phyloP scores from a whole-genome alignment of 2,888 invertebrate species.

The Acronicta aceris region DNA sequence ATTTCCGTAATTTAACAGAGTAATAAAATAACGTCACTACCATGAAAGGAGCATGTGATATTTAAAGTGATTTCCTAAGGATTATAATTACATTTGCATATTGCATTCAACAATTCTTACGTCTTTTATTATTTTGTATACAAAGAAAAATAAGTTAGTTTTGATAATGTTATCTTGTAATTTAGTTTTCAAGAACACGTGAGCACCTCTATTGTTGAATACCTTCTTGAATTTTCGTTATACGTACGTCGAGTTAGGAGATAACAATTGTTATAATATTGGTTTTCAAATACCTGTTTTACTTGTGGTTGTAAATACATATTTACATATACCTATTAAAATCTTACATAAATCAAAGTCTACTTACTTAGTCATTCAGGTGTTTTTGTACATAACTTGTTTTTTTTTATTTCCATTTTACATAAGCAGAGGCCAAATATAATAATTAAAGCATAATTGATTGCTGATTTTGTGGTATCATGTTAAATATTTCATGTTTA shows the following conservation, averaged over 20 bases:
- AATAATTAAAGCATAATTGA: too few species aligned
- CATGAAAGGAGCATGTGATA: too few species aligned
- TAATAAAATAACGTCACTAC: too few species aligned
- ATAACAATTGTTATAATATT: conserved; percentile 39
- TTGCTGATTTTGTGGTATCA: too few species aligned
- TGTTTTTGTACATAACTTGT: background rate
- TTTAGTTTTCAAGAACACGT: conserved; percentile 10
- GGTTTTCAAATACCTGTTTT: conserved; percentile 18
- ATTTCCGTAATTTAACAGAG: too few species aligned
- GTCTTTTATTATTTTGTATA: background rate
- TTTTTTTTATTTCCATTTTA: too few species aligned
- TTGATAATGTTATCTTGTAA: conserved; percentile 13
- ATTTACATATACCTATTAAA: conserved; percentile 5
- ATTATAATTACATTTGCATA: too few species aligned
- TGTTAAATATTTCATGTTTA: too few species aligned
- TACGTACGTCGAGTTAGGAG: conserved; percentile 20
- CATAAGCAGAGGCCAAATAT: too few species aligned
- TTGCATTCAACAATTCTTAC: background rate
- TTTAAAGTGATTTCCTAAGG: too few species aligned
- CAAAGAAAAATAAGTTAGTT: background rate
- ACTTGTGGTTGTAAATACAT: conserved; percentile 36
- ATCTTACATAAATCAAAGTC: conserved; percentile 1
- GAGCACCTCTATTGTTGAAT: background rate
- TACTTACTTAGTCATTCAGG: background rate
- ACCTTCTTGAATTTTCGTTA: background rate